Base-by-base conservation (phyloP, 2,113 vertebrate genomes). In the Eleginops maclovinus region DNA sequence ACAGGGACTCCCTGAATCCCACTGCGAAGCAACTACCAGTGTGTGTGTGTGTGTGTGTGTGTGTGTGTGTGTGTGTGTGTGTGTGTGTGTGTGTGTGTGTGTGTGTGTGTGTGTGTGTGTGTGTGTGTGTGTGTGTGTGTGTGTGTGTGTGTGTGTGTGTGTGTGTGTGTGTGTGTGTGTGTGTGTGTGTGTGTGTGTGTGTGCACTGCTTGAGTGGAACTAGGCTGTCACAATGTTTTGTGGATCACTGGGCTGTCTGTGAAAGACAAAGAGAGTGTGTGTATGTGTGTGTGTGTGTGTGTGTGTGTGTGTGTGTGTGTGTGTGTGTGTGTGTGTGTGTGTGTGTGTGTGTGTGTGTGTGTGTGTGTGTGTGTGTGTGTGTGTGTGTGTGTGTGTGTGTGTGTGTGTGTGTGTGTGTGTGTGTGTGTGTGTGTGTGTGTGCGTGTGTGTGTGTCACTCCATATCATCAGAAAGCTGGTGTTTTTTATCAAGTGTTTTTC, bases 171-270 rank as follows among this genome's bases (percentile, higher is more conserved):
- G 43, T n/a, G 63, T 4, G 47, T 49, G 41, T 2, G 82, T 40
- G 60, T 31, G 46, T 49, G 41, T 31, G 72, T 3, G 31, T 21
- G 60, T 24, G 54, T 22, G 40, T 14, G 62, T 3, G 31, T 54
- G 46, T 12, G n/a, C 72, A 21, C 46, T 22, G 64, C 10, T 47
- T 22, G 8, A 0, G 63, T 11, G 53, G 51, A 84, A 77, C 63
- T 24, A 22, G 80, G 68, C 83, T 88, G 84, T 86, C 89, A 82
- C 71, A 79, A 80, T 82, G 84, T 87, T 90, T 84, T 79, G 72
- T 85, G 77, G 79, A 85, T 87, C 85, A 75, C 73, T 82, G 86
- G 0, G 76, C 46, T 77, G 70, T 81, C 68, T 81, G 72, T 62
- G 84, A 59, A 64, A 84, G 59, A 88, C 79, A 79, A 66, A 81